Evolutionary conservation across 2,888 invertebrate genomes (phyloP).

Genomic region (Drosophila mimica): DNA sequence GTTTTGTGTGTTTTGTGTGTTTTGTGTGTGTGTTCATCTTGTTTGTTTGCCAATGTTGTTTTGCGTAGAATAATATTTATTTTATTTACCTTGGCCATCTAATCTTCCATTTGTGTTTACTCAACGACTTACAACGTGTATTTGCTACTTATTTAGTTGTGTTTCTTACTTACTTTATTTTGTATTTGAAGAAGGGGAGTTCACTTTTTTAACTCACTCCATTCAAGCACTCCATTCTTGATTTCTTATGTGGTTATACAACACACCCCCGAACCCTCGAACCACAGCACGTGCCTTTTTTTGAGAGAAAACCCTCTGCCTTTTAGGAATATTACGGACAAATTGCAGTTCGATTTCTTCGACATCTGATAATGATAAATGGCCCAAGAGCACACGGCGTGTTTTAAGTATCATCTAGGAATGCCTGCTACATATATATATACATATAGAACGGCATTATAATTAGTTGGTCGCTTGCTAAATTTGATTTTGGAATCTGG

Average conservation of each 20-base stretch:
- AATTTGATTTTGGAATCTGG: not conserved
- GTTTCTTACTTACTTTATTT: conserved; percentile 5
- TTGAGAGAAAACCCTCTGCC: not conserved
- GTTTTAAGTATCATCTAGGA: conserved; percentile 28
- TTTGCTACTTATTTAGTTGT: conserved; percentile 18
- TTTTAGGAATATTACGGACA: conserved; percentile 33
- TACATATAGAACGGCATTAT: not conserved
- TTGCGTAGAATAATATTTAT: conserved; percentile 62
- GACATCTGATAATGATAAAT: conserved; percentile 45
- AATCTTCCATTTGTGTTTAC: conserved; percentile 11
- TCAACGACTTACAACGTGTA: conserved; percentile 6
- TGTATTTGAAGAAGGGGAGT: not conserved
- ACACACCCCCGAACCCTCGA: not conserved
- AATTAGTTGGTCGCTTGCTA: too few relatives aligned
- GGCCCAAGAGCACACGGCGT: conserved; percentile 8
- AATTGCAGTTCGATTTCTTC: conserved; percentile 42
- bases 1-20: conserved; percentile 21
- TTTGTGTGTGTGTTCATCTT: conserved; percentile 27
- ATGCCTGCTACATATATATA: not conserved
- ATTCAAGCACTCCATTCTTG: conserved; percentile 1
- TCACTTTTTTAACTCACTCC: not conserved
- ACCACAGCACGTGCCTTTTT: not conserved
- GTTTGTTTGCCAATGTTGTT: conserved; percentile 43
- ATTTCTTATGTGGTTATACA: not conserved
- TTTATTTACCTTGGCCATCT: conserved; percentile 56